Conservation (phyloP, 2,113 vertebrate genomes). For the Centropus bengalensis region DNA sequence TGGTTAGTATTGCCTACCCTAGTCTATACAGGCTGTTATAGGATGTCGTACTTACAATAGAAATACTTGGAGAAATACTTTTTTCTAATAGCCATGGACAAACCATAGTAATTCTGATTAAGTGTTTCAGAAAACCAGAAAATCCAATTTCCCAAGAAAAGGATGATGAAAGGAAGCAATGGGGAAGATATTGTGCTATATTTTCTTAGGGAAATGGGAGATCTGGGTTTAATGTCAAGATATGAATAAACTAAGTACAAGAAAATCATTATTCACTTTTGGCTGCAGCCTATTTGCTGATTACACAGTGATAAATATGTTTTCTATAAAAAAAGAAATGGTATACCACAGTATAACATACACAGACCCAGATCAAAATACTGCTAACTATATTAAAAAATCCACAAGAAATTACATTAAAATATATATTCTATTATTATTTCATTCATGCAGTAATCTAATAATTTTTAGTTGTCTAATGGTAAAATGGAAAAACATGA, state of each 20-base stretch:
- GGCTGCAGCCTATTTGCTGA: background rate
- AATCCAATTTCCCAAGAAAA: background rate
- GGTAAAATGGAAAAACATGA: background rate
- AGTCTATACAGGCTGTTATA: background rate
- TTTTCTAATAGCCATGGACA: background rate
- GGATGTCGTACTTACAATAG: background rate
- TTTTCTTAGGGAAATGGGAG: background rate
- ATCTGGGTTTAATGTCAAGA: background rate
- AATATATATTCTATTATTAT: background rate
- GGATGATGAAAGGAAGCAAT: background rate
- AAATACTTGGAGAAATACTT: background rate
- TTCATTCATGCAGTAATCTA: background rate
- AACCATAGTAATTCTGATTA: background rate
- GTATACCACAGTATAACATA: background rate
- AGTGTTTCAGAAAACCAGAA: background rate
- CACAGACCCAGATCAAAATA: background rate
- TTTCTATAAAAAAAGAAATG: background rate
- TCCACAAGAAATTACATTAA: background rate
- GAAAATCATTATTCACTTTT: background rate
- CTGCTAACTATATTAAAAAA: background rate
- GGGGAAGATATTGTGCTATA: background rate
- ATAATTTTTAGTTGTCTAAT: background rate
- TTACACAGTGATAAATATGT: background rate
- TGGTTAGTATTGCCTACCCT: background rate
- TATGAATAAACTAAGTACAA: background rate